Conservation (phyloP, 1,140 invertebrate genomes). For the Drosophila kanapiae region DNA sequence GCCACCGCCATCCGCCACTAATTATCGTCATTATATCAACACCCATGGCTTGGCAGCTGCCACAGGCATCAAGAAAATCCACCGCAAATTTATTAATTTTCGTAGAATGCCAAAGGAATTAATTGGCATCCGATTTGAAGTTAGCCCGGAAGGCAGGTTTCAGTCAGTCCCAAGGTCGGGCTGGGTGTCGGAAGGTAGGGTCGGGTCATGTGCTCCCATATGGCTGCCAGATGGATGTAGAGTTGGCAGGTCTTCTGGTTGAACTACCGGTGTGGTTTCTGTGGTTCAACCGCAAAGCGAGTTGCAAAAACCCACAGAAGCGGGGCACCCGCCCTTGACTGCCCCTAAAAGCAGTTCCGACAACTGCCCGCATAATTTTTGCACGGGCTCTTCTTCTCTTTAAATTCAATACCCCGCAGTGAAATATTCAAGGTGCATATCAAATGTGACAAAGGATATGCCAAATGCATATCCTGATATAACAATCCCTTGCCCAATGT, state of each 20-base stretch:
- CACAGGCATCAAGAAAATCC: slow-evolving; percentile 1
- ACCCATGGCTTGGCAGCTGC: background rate
- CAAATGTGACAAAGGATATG: background rate
- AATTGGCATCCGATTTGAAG: slow-evolving; percentile 42
- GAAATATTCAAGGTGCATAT: background rate
- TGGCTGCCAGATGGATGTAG: slow-evolving; percentile 11
- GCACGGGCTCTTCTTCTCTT: slow-evolving; percentile 7
- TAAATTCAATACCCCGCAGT: slow-evolving; percentile 14
- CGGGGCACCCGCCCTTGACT: background rate
- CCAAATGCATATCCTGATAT: too few relatives aligned
- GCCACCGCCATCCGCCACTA: background rate
- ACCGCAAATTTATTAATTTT: slow-evolving; percentile 40
- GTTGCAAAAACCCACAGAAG: slow-evolving; percentile 32
- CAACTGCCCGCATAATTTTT: slow-evolving; percentile 51
- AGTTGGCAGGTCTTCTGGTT: slow-evolving; percentile 48
- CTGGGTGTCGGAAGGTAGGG: background rate
- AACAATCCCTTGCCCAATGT: too few relatives aligned
- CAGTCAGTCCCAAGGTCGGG: slow-evolving; percentile 10
- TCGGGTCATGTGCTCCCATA: background rate
- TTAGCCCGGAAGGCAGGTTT: slow-evolving; percentile 4
- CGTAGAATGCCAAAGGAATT: slow-evolving; percentile 19
- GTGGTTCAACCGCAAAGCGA: slow-evolving; percentile 52
- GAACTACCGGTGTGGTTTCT: slow-evolving; percentile 56
- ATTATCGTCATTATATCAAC: slow-evolving; percentile 9
- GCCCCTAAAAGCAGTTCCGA: slow-evolving; percentile 36